Conservation (phyloP, 2,797 vertebrate species). For the Sphenopsis melanotis region DNA sequence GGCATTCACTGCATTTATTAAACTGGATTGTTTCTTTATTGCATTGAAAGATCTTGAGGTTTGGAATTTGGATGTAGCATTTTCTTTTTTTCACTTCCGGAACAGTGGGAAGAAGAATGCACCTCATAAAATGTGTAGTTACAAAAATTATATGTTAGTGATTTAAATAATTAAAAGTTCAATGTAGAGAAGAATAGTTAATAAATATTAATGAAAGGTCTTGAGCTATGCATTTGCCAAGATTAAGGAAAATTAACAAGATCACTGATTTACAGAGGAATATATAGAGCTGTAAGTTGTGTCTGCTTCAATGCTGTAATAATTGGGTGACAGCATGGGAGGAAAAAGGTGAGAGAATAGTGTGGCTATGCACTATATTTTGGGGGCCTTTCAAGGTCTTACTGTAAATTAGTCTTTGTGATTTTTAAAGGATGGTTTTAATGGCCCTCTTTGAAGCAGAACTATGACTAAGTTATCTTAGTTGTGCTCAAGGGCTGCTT, state of each 20-base stretch:
- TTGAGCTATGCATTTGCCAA: background rate
- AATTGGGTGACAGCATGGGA: background rate
- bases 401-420: background rate
- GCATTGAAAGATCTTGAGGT: background rate
- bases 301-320: background rate
- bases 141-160: background rate
- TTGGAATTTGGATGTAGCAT: background rate
- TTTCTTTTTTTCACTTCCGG: background rate
- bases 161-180: background rate
- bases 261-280: background rate
- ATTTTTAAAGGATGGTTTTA: background rate
- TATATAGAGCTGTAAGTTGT: background rate
- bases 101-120: background rate
- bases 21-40: background rate
- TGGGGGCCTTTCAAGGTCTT: background rate
- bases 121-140: background rate
- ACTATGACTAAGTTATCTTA: background rate
- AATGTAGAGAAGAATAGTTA: background rate
- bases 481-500: background rate
- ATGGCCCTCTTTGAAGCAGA: background rate
- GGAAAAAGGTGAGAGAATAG: background rate
- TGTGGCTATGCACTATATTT: background rate
- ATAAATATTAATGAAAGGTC: background rate
- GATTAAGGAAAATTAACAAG: background rate
- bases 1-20: background rate